phyloP scores from a whole-genome alignment of 2,113 vertebrate genomes.

The Rhegmatorhina hoffmannsi region DNA sequence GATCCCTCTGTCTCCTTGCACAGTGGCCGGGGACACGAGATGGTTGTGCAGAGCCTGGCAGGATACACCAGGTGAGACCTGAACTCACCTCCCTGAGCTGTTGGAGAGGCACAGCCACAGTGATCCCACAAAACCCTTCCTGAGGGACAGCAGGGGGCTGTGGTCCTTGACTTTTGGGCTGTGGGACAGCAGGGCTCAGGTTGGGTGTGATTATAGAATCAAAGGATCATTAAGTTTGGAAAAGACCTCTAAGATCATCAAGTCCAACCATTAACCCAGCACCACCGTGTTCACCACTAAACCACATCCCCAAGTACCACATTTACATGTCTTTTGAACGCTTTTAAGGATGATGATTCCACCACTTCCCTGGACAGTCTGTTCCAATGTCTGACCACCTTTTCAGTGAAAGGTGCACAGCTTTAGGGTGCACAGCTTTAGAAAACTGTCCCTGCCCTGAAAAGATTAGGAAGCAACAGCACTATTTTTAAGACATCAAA shows the following conservation, averaged over 20 bases:
- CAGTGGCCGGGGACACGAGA: background rate
- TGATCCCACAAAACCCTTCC: background rate
- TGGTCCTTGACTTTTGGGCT: rapidly evolving
- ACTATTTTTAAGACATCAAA: background rate
- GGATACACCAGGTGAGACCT: background rate
- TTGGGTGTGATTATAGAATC: background rate
- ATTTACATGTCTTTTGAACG: background rate
- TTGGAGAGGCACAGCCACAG: background rate
- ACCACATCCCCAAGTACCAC: background rate
- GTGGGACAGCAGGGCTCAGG: background rate
- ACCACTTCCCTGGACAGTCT: background rate
- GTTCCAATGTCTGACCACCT: background rate
- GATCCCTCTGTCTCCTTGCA: background rate
- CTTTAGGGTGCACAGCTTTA: background rate
- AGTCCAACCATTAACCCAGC: background rate
- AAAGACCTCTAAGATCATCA: background rate
- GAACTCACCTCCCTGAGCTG: background rate
- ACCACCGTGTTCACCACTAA: background rate
- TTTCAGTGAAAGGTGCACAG: background rate
- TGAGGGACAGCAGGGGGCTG: background rate
- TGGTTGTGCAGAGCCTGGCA: background rate
- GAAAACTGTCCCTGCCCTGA: background rate
- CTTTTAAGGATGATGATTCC: background rate
- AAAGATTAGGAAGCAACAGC: background rate
- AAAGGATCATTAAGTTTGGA: background rate